phyloP scores from a whole-genome alignment of 1,140 invertebrate genomes.

The Mamestra configurata region DNA sequence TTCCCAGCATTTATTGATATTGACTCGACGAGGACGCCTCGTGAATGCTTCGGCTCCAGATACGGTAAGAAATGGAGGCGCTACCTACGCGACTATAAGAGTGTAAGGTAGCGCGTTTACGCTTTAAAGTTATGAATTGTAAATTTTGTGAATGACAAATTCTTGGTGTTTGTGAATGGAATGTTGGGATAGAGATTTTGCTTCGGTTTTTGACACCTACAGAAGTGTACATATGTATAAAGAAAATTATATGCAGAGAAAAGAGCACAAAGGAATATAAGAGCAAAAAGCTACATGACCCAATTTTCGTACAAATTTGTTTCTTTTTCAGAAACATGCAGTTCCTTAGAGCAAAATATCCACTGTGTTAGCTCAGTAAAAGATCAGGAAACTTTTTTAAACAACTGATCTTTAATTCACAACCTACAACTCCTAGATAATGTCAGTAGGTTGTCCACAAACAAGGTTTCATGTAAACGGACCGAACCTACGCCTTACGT shows the following conservation, averaged over 20 bases:
- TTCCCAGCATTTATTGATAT: slow-evolving; percentile 87
- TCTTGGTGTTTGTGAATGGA: neutral
- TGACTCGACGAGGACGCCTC: slow-evolving; percentile 83
- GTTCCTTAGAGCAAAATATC: too few species aligned
- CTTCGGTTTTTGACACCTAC: neutral
- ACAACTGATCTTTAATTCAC: neutral
- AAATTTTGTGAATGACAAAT: neutral
- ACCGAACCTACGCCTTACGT: slow-evolving; percentile 5
- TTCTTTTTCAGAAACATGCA: too few species aligned
- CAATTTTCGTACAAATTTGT: too few species aligned
- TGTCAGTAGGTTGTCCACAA: neutral
- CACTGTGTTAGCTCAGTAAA: too few species aligned
- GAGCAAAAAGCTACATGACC: too few species aligned
- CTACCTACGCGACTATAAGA: neutral
- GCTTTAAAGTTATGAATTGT: neutral
- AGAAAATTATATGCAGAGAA: too few species aligned
- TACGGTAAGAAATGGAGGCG: slow-evolving; percentile 39
- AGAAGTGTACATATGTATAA: too few species aligned
- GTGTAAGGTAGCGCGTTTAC: neutral
- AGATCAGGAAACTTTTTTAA: too few species aligned
- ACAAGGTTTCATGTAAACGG: slow-evolving; percentile 27
- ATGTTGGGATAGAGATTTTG: neutral
- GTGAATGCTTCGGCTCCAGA: slow-evolving; percentile 63
- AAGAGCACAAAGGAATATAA: too few species aligned
- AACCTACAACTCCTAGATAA: neutral